Percentiles rank a stretch among this genome's conserved stretches.
Conservation (phyloP, 2,888 invertebrate species). For the Andrena praecox region DNA sequence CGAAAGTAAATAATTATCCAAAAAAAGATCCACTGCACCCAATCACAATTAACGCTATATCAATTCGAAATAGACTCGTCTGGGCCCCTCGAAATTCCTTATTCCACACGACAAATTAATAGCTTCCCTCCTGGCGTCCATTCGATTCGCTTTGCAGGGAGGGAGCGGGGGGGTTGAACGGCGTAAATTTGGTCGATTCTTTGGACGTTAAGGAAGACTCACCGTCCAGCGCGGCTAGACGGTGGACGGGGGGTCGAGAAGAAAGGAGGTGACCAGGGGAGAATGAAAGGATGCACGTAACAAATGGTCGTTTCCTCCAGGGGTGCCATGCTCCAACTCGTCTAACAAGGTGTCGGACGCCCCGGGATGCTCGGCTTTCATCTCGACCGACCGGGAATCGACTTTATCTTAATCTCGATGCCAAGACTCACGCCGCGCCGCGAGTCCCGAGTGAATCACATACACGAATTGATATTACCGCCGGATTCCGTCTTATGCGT, state of each 20-base stretch:
- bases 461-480: slow-evolving; percentile 79
- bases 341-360: slow-evolving; percentile 83
- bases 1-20: background rate
- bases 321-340: slow-evolving; percentile 78
- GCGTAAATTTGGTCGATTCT: slow-evolving; percentile 60
- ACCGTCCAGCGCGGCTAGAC: slow-evolving; percentile 10
- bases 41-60: background rate
- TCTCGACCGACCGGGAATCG: slow-evolving; percentile 80
- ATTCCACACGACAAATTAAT: slow-evolving; percentile 12
- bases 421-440: slow-evolving; percentile 71
- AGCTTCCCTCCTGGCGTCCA: background rate
- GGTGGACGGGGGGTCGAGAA: slow-evolving; percentile 11
- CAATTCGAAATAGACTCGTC: slow-evolving; percentile 3
- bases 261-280: slow-evolving; percentile 58
- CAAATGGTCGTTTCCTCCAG: slow-evolving; percentile 81
- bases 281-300: slow-evolving; percentile 73
- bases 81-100: background rate
- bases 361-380: slow-evolving; percentile 80
- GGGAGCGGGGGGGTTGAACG: slow-evolving; percentile 38
- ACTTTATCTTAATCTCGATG: slow-evolving; percentile 81
- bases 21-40: background rate
- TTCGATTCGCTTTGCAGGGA: slow-evolving; percentile 5
- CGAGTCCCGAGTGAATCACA: slow-evolving; percentile 77
- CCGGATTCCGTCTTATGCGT: slow-evolving; percentile 60
- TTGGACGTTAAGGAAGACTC: slow-evolving; percentile 54